These are phyloP conservation scores for Cyclargus thomasi DNA, from an alignment of 1,140 invertebrate genomes.

Conservation along the genomic window DNA sequence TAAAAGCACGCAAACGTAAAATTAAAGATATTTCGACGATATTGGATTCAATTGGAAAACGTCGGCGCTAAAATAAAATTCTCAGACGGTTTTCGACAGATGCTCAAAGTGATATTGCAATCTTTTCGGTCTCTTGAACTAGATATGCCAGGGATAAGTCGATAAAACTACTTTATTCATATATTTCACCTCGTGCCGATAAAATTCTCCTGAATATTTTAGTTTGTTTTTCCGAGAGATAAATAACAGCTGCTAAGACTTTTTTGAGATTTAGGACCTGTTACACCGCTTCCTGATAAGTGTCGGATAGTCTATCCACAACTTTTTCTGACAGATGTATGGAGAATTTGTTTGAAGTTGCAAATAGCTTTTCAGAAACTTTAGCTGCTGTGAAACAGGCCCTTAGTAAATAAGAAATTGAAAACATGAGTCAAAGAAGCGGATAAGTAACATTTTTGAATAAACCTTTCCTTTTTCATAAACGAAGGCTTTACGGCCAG, in stretches of 20 bases:
- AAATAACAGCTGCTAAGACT: not conserved
- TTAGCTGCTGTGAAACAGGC: too few species aligned
- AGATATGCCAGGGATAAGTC: constrained; percentile 10
- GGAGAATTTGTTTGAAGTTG: too few species aligned
- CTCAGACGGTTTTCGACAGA: constrained; percentile 8
- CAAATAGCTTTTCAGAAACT: too few species aligned
- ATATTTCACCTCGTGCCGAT: not conserved
- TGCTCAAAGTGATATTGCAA: constrained; percentile 13
- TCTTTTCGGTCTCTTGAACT: constrained; percentile 8
- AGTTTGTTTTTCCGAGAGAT: not conserved
- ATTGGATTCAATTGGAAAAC: constrained; percentile 7
- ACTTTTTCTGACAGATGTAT: too few species aligned
- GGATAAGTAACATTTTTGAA: too few species aligned
- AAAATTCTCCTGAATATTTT: constrained; percentile 10
- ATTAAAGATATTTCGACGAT: not conserved
- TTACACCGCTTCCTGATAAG: too few species aligned
- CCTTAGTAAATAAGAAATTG: too few species aligned
- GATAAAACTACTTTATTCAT: constrained; percentile 9
- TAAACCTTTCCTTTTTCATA: too few species aligned
- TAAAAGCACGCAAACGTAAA: not conserved
- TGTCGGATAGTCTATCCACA: too few species aligned
- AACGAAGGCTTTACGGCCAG: too few species aligned
- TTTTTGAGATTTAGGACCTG: not conserved
- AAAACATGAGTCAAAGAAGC: too few species aligned
- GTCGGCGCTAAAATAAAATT: constrained; percentile 14